Percentiles rank a stretch among this genome's conserved stretches.
phyloP scores from a whole-genome alignment of 1,140 invertebrate species.

The Mactra quadrangularis region DNA sequence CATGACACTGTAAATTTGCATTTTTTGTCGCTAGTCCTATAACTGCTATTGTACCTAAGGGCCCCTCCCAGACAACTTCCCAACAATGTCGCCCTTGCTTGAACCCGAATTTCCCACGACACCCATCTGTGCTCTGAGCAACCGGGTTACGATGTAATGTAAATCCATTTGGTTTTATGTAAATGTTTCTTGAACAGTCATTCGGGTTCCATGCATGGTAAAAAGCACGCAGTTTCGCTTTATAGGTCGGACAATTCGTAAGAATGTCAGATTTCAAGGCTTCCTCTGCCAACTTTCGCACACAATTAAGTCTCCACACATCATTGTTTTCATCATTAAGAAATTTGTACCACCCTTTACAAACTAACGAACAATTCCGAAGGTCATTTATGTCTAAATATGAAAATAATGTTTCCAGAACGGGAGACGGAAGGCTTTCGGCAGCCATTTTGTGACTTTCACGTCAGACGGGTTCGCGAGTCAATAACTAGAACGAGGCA shows the following conservation, averaged over 20 bases:
- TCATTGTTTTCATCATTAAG: constrained; percentile 97
- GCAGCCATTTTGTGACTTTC: constrained; percentile 73
- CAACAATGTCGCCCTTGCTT: constrained; percentile 96
- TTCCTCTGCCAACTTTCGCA: constrained; percentile 94
- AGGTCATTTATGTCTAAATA: constrained; percentile 95
- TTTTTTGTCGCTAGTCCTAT: constrained; percentile 96
- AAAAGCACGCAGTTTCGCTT: constrained; percentile 96
- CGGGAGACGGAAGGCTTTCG: constrained; percentile 88
- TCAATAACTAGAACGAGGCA: no score
- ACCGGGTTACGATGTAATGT: constrained; percentile 99
- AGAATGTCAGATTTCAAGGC: constrained; percentile 96
- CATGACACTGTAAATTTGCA: constrained; percentile 93
- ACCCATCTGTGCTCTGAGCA: constrained; percentile 99
- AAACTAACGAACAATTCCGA: constrained; percentile 94
- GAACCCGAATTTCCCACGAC: constrained; percentile 97
- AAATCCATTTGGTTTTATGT: constrained; percentile 98
- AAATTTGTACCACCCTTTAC: constrained; percentile 96
- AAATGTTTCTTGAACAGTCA: constrained; percentile 98
- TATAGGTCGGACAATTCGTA: constrained; percentile 94
- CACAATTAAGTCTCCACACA: constrained; percentile 96
- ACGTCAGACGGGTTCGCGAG: constrained; percentile 24
- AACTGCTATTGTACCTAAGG: constrained; percentile 88
- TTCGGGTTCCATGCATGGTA: constrained; percentile 98
- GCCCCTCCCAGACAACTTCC: constrained; percentile 99
- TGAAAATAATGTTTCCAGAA: constrained; percentile 97